Evolutionary conservation across 2,797 vertebrate species (phyloP), one percentile per base, ranked within the genome.

Genomic region (Sebastes matsubarae): DNA sequence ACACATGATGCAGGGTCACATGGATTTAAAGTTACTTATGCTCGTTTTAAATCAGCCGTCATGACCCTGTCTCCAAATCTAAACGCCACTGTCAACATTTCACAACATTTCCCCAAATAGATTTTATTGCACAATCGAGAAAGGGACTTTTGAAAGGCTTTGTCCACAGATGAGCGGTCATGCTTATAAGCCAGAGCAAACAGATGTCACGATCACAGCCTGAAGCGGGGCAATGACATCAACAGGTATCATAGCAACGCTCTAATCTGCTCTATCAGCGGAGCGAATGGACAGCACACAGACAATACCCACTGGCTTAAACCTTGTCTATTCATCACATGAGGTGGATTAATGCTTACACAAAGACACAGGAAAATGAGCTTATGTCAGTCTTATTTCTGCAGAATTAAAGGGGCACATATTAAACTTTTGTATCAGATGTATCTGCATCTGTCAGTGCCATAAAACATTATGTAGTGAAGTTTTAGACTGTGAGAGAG

Each of bases 241-340:
- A 95, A 88, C 91, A 77, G 89, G 95, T 95, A 87, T 92, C 95
- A 89, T 96, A 93, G 96, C 95, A 96, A 96, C 95, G 14, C 76
- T 83, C 79, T 94, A 92, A 94, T 93, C 91, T 91, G 83, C 79
- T 88, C 65, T 10, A 83, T 89, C 89, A 69, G 81, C 77, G 57
- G 74, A 84, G 68, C 32, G 30, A 75, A 75, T 25, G 27, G 52
- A 24, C 75, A 55, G 24, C 69, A 52, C 80, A 32, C 70, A 81
- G 66, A 89, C 87, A 73, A 80, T 22, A 30, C 46, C 50, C 32
- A 14, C 68, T 29, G 79, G 68, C 32, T 91, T 54, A 77, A 76
- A 69, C 25, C 84, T 80, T 22, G 4, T 50, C 30, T 69, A 8
- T 71, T 72, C 57, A 54, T 60, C 75, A 55, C 58, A 72, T 61